A percentile compares a stretch with the other conserved stretches of the same genome.
Conservation (phyloP, 2,888 invertebrate species). For the Synergus itoensis region DNA sequence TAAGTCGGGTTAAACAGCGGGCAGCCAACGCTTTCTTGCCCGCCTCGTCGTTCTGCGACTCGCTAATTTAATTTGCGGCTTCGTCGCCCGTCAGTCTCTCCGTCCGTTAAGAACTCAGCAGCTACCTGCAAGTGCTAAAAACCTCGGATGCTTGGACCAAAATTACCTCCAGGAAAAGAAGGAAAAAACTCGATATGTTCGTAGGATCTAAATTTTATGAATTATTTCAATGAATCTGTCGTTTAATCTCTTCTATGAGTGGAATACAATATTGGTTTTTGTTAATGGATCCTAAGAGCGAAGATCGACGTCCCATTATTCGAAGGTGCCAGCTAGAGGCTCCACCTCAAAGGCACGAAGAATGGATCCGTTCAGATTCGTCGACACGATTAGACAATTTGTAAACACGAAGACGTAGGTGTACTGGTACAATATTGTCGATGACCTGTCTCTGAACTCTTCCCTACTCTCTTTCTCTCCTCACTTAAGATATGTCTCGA, state of each 20-base stretch:
- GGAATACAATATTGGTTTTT: too few relatives aligned
- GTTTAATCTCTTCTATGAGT: too few relatives aligned
- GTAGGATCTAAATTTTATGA: neutral
- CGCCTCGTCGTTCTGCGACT: slow-evolving; percentile 69
- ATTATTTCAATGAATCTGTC: neutral
- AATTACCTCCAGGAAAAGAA: neutral
- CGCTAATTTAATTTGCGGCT: slow-evolving; percentile 77
- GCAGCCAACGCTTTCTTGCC: slow-evolving; percentile 75
- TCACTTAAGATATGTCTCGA: slow-evolving; percentile 44
- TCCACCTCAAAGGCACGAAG: neutral
- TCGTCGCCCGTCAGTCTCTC: slow-evolving; percentile 64
- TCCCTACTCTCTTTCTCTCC: slow-evolving; percentile 42
- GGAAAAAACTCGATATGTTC: neutral
- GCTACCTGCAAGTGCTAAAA: neutral
- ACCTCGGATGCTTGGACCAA: too few relatives aligned
- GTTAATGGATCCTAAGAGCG: neutral
- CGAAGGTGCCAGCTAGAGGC: neutral
- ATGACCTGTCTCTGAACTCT: slow-evolving; percentile 63
- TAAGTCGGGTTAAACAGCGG: slow-evolving; percentile 74
- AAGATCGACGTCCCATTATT: neutral
- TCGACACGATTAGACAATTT: slow-evolving; percentile 71
- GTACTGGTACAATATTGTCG: slow-evolving; percentile 60
- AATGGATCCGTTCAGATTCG: slow-evolving; percentile 58
- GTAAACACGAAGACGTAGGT: slow-evolving; percentile 71
- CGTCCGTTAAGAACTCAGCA: neutral